A percentile compares a stretch with the other conserved stretches of the same genome.
phyloP scores from a whole-genome alignment of 2,888 invertebrate species.

The Stratiomys singularior region DNA sequence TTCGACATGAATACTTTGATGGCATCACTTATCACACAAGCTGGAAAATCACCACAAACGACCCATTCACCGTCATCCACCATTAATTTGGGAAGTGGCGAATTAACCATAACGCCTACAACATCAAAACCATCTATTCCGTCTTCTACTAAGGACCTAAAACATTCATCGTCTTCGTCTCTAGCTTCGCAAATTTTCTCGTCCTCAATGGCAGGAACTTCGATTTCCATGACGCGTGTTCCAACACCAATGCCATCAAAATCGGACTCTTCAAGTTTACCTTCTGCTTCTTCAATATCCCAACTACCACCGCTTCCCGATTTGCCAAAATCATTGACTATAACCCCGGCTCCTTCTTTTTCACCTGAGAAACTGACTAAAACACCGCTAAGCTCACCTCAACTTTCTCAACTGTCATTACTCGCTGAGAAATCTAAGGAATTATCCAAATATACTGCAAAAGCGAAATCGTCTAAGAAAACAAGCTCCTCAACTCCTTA shows the following conservation, averaged over 20 bases:
- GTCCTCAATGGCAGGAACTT: slow-evolving; percentile 45
- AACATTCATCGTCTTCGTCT: slow-evolving; percentile 49
- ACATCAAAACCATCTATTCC: slow-evolving; percentile 51
- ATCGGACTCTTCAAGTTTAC: background rate
- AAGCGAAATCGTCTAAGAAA: slow-evolving; percentile 44
- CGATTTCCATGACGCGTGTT: slow-evolving; percentile 55
- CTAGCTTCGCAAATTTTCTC: slow-evolving; percentile 48
- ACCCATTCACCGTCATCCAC: slow-evolving; percentile 54
- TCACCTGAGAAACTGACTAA: slow-evolving; percentile 47
- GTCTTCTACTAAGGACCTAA: slow-evolving; percentile 47
- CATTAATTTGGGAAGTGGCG: slow-evolving; percentile 56
- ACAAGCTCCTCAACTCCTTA: slow-evolving; percentile 38
- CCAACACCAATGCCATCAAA: slow-evolving; percentile 46
- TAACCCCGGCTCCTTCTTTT: slow-evolving; percentile 55
- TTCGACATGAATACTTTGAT: slow-evolving; percentile 56
- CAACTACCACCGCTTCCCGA: slow-evolving; percentile 53
- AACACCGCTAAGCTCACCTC: slow-evolving; percentile 46
- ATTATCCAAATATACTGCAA: slow-evolving; percentile 43
- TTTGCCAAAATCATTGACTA: slow-evolving; percentile 57
- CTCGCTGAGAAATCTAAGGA: slow-evolving; percentile 47
- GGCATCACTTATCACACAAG: slow-evolving; percentile 54
- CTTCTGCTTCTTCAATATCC: background rate
- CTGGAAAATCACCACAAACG: slow-evolving; percentile 52
- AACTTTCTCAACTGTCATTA: slow-evolving; percentile 49
- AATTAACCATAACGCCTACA: slow-evolving; percentile 56